A percentile compares a stretch with the other conserved stretches of the same genome.
phyloP scores from a whole-genome alignment of 2,113 vertebrate species.

The Tetrax tetrax region DNA sequence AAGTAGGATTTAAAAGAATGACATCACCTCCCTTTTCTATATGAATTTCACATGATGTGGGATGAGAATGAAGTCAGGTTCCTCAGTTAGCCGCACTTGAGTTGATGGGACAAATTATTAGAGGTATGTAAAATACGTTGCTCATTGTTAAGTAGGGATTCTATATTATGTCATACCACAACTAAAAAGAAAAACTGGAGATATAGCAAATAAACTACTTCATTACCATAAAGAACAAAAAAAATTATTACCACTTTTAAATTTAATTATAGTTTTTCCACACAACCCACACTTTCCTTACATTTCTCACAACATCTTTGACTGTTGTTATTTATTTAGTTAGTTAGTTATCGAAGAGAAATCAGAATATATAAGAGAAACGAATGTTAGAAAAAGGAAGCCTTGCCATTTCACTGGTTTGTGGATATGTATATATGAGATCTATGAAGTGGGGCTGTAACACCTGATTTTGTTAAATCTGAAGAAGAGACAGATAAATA shows the following conservation, averaged over 20 bases:
- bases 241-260: background rate
- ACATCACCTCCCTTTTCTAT: background rate
- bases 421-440: background rate
- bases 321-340: background rate
- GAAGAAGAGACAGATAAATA: background rate
- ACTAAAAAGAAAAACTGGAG: background rate
- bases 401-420: background rate
- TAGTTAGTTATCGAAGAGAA: background rate
- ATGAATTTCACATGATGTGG: background rate
- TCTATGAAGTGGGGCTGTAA: background rate
- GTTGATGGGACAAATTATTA: background rate
- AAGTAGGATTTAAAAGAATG: constrained; percentile 38
- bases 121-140: background rate
- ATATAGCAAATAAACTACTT: background rate
- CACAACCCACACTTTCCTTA: background rate
- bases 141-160: background rate
- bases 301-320: background rate
- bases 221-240: background rate
- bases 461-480: background rate
- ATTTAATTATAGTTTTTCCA: background rate
- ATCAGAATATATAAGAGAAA: background rate
- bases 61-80: background rate
- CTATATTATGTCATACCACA: background rate
- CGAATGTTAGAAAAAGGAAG: background rate
- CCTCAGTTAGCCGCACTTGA: background rate